Conservation (phyloP, 2,888 invertebrate genomes). For the Synanthedon andrenaeformis region DNA sequence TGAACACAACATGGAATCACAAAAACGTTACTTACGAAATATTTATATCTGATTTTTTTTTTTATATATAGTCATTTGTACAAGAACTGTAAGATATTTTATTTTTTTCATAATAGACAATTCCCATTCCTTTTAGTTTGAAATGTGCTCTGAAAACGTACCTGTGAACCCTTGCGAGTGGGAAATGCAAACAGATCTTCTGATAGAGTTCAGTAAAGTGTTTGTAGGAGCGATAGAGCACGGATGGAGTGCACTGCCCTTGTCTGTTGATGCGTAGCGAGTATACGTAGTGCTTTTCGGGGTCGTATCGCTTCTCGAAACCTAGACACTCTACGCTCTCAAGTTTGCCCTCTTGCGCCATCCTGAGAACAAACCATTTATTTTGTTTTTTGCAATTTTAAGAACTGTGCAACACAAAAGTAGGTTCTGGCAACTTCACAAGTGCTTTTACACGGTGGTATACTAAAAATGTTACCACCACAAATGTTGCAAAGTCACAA, state of each 20-base stretch:
- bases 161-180: slow-evolving; percentile 91
- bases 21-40: too few relatives aligned
- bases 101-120: neutral
- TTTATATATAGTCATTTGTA: neutral
- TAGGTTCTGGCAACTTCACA: neutral
- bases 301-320: slow-evolving; percentile 95
- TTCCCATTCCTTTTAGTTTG: neutral
- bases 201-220: slow-evolving; percentile 97
- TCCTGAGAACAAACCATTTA: slow-evolving; percentile 58
- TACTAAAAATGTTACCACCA: neutral
- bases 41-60: neutral
- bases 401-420: too few relatives aligned
- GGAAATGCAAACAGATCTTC: slow-evolving; percentile 92
- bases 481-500: neutral
- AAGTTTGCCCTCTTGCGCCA: slow-evolving; percentile 90
- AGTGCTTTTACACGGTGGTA: neutral
- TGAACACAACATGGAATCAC: too few relatives aligned
- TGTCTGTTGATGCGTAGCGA: slow-evolving; percentile 86
- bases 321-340: slow-evolving; percentile 86
- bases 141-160: slow-evolving; percentile 39
- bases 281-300: slow-evolving; percentile 97
- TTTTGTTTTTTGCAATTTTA: neutral
- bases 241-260: slow-evolving; percentile 86
- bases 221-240: slow-evolving; percentile 93
- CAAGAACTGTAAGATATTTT: neutral